Base-by-base conservation (phyloP, 2,113 vertebrate genomes). In the Neogobius melanostomus region DNA sequence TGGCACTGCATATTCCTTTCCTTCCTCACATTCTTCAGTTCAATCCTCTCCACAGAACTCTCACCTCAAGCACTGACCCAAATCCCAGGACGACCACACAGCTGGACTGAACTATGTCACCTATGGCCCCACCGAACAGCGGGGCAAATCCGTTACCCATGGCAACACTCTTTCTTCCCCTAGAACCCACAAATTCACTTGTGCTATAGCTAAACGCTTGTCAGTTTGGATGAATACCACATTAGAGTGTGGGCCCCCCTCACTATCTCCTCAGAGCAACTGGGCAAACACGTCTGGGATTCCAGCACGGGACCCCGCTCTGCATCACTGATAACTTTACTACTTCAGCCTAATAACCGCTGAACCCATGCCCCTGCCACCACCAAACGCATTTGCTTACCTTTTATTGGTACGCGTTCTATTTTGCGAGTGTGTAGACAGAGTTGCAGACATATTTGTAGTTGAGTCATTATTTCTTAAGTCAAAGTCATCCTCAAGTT, bases 71-170 rank as follows among this genome's bases (percentile, higher is more conserved):
- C 16, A 16, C 63, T 71, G 54, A 81, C 56, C 74, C 10, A 5
- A 66, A 61, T 83, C 87, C 71, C n/a, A 21, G 70, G 65, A 74
- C 78, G 72, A 79, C 81, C 56, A 62, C 80, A 74, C 72, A 85
- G 61, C 81, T 74, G 77, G 75, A 64, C 71, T 75, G 36, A 84
- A 74, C 57, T 64, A 83, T 76, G 81, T 82, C 67, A 5, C 15
- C 8, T 6, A 61, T 69, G 77, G 84, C 81, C 83, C 62, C 51
- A 11, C 12, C 0, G 54, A 71, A 50, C 67, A 56, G 69, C 14
- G 47, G 75, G 84, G 77, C 77, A 70, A 77, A 44, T 47, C n/a
- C 52, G 89, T 86, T 90, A 83, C 91, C 17, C 68, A 69, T 21
- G 8, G 89, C 79, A 81, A 85, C 82, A 15, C 66, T 51, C 44